These are phyloP conservation scores for Amiota communis DNA, from an alignment of 2,888 invertebrate species.

Conservation along the genomic window DNA sequence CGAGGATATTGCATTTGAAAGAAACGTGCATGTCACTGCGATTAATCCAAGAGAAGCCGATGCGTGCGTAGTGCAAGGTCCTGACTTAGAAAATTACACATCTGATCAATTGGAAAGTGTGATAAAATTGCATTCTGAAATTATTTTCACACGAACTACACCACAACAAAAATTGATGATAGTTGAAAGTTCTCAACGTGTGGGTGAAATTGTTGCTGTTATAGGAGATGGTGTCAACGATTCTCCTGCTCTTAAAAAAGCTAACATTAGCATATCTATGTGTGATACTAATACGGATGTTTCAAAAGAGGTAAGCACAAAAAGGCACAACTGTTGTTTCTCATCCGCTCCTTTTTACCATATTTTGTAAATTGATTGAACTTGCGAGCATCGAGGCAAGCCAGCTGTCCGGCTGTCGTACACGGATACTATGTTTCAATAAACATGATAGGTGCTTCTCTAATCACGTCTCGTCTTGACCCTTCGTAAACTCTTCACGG, in stretches of 20 bases:
- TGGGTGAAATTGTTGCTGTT: conserved; percentile 92
- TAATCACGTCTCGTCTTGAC: too few species aligned
- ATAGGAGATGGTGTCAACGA: conserved; percentile 94
- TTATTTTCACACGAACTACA: conserved; percentile 95
- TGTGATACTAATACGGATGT: conserved; percentile 94
- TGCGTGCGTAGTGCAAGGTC: conserved; percentile 90
- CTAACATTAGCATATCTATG: conserved; percentile 94
- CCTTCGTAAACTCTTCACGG: too few species aligned
- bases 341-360: background rate
- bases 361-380: background rate
- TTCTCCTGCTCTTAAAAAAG: conserved; percentile 91
- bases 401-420: too few species aligned
- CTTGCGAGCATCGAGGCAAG: too few species aligned
- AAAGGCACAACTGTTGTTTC: background rate
- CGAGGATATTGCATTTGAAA: conserved; percentile 91
- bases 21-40: conserved; percentile 87
- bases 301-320: conserved; percentile 80
- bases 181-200: conserved; percentile 91
- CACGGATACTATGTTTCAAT: too few species aligned
- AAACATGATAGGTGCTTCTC: too few species aligned
- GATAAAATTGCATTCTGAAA: conserved; percentile 92
- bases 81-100: conserved; percentile 88
- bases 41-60: conserved; percentile 76
- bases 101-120: conserved; percentile 91
- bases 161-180: conserved; percentile 95